Percentiles rank a stretch among this genome's conserved stretches.
Evolutionary conservation across 2,797 vertebrate species (phyloP).

Genomic region (Rhinophrynus dorsalis): DNA sequence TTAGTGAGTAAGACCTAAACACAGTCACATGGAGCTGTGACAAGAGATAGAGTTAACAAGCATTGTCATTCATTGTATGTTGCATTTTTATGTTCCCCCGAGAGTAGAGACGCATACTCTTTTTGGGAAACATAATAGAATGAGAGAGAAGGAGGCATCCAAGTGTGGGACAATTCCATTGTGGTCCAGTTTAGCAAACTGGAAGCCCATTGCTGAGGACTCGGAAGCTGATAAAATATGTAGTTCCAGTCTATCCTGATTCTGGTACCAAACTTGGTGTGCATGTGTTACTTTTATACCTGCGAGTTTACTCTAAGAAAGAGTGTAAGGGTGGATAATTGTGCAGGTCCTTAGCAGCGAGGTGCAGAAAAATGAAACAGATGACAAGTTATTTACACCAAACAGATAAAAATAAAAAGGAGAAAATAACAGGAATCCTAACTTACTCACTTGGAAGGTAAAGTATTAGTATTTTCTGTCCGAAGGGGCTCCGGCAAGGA

Average conservation of each 20-base stretch:
- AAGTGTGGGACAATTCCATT: constrained; percentile 1
- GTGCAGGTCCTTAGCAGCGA: neutral
- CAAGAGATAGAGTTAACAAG: neutral
- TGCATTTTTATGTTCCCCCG: neutral
- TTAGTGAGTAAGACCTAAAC: too few relatives aligned
- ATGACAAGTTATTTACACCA: too few relatives aligned
- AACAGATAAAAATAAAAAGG: too few relatives aligned
- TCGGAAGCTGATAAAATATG: neutral
- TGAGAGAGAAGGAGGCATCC: neutral
- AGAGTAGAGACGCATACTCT: constrained; percentile 1
- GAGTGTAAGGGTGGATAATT: neutral
- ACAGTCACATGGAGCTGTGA: neutral
- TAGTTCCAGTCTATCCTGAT: neutral
- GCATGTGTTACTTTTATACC: neutral
- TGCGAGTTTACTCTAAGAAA: neutral
- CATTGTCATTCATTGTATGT: neutral
- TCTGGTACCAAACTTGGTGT: neutral
- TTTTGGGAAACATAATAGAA: neutral
- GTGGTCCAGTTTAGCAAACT: neutral
- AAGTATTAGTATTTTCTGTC: too few relatives aligned
- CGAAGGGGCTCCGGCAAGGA: too few relatives aligned
- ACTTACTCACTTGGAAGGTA: too few relatives aligned
- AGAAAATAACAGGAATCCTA: too few relatives aligned
- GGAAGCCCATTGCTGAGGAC: neutral
- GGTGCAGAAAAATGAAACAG: neutral